These are phyloP conservation scores for Tetrao urogallus DNA, from an alignment of 2,113 vertebrate genomes.

Conservation along the genomic window DNA sequence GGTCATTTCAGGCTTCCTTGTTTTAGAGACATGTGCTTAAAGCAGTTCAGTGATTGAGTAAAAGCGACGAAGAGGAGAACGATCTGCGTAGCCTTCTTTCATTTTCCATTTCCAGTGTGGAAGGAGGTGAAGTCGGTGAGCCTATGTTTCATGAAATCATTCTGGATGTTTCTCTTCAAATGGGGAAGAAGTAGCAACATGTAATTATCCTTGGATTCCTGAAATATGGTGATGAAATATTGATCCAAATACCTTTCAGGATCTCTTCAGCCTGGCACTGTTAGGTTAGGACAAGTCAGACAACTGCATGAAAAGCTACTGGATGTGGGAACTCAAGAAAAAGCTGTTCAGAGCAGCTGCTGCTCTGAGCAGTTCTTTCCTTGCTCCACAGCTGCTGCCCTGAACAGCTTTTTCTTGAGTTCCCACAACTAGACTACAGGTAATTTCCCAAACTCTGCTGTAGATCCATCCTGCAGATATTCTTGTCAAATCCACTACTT, in stretches of 20 bases:
- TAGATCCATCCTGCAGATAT: neutral
- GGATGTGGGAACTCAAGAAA: neutral
- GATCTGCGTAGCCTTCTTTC: neutral
- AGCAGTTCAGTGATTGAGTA: neutral
- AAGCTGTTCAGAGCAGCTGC: too few species aligned
- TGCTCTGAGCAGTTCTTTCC: too few species aligned
- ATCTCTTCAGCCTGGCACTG: rapidly evolving
- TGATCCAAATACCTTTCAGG: neutral
- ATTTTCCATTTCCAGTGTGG: neutral
- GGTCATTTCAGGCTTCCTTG: neutral
- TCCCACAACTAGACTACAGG: neutral
- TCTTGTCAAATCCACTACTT: neutral
- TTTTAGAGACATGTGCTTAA: neutral
- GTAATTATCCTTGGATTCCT: neutral
- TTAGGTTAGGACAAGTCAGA: neutral
- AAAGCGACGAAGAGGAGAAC: neutral
- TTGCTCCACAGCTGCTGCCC: too few species aligned
- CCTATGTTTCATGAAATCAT: neutral
- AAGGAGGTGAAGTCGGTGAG: neutral
- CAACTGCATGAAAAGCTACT: neutral
- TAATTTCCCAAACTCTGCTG: neutral
- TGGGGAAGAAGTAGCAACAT: neutral
- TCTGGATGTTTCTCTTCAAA: neutral
- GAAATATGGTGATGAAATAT: neutral
- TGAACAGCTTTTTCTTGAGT: too few species aligned